Evolutionary conservation across 2,113 vertebrate species (phyloP).

Genomic region (Crotalus horridus): DNA sequence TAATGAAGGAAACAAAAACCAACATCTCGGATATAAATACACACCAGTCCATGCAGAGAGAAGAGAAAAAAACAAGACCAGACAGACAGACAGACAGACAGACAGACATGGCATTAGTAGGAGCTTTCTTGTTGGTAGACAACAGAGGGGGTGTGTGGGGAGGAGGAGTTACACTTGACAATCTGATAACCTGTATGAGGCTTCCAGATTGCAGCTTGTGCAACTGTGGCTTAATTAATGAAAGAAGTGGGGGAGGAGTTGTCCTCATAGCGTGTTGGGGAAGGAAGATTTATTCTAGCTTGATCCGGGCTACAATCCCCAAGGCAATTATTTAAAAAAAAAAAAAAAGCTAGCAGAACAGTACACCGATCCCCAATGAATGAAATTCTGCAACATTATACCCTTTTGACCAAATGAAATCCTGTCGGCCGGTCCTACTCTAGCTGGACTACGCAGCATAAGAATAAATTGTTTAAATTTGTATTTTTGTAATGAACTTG

Average conservation of each 20-base stretch:
- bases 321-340: not conserved
- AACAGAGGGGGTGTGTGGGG: not conserved
- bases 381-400: not conserved
- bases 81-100: not conserved
- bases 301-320: not conserved
- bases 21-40: not conserved
- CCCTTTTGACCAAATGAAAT: not conserved
- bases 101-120: not conserved
- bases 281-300: not conserved
- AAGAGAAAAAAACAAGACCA: not conserved
- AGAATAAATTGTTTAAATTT: not conserved
- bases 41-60: not conserved
- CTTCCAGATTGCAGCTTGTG: not conserved
- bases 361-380: not conserved
- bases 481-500: not conserved
- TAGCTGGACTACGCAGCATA: not conserved
- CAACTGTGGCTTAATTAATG: not conserved
- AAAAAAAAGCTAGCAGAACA: not conserved
- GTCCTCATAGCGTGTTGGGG: not conserved
- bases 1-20: not conserved
- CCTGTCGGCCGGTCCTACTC: not conserved
- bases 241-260: not conserved
- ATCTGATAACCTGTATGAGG: not conserved
- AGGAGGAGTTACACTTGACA: not conserved
- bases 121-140: not conserved